Base-by-base conservation (phyloP, 2,113 vertebrate genomes). In the Elephantulus edwardii region DNA sequence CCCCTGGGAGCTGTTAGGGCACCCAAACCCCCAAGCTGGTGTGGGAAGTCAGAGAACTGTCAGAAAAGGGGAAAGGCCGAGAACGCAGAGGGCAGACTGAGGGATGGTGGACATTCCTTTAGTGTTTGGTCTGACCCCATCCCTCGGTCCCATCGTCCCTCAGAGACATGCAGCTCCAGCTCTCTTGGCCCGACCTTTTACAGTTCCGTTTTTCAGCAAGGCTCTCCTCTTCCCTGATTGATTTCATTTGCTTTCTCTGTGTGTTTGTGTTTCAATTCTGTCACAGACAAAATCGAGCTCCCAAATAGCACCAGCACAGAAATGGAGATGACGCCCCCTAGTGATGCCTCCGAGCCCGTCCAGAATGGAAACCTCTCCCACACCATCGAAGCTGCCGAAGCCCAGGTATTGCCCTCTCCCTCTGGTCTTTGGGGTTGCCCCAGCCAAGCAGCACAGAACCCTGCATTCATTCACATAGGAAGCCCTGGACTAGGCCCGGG, bases 241-340 rank as follows among this genome's bases (percentile, higher is more conserved):
- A 91, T 77, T 78, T 33, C 44, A 28, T 88, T 78, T 60, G 56
- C 88, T 93, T 94, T 78, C 86, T 92, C 5, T 95, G 13, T 89
- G 83, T 48, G 78, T 93, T 19, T 93, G 20, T 96, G 78, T 95
- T 93, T 35, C 19, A 60, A 83, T 92, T 83, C 14, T 89, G n/a
- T 87, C 89, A 46, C 97, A 98, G 99, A 99, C 91, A 99, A 98
- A 97, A 98, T 96, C 44, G 98, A 99, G 93, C 98, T 98, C 38
- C 98, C 98, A 1, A 99, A 98, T 96, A 98, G 98, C 97, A 98
- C 98, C 58, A 99, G 98, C 94, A 98, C 98, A 33, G 99, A 99
- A 95, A 99, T 99, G 94, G 99, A 99, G 96, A 98, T 99, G 95
- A 99, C 99, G 17, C 98, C 99, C 56, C 98, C 99, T 0, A 98